phyloP scores from a whole-genome alignment of 92 coral and sea anemone genomes.

The Actinernus sp. region DNA sequence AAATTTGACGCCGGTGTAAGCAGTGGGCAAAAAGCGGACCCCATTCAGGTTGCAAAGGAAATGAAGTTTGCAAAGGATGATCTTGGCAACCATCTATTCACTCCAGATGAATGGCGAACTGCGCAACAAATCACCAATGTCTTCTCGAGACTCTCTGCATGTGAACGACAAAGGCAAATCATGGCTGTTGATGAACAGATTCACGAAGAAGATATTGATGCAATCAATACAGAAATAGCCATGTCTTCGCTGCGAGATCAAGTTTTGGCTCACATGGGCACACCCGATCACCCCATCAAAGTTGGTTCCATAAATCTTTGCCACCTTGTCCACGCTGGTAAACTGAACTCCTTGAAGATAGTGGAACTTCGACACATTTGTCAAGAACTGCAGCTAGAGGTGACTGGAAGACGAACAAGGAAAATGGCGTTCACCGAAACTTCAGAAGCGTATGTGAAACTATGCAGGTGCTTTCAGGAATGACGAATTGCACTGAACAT shows the following conservation, averaged over 20 bases:
- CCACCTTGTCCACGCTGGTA: constrained; percentile 16
- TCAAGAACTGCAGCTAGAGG: constrained; percentile 15
- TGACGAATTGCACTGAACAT: too few relatives aligned
- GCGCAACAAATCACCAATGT: constrained; percentile 49
- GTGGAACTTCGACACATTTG: constrained; percentile 27
- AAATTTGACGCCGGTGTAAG: constrained; percentile 36
- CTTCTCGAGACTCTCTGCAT: constrained; percentile 52
- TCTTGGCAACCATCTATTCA: too few relatives aligned
- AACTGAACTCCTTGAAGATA: constrained; percentile 34
- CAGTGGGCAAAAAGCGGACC: constrained; percentile 40
- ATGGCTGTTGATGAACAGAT: constrained; percentile 20
- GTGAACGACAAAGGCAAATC: constrained; percentile 23
- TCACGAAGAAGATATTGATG: constrained; percentile 43
- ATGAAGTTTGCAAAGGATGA: too few relatives aligned
- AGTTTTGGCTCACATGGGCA: constrained; percentile 36
- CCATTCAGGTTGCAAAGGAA: constrained; percentile 30
- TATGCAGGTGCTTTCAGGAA: too few relatives aligned
- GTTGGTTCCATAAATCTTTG: constrained; percentile 29
- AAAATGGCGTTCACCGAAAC: constrained; percentile 42
- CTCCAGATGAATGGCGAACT: constrained; percentile 52
- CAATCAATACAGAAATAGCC: constrained; percentile 41
- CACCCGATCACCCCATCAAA: constrained; percentile 32
- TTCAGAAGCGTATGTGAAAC: too few relatives aligned
- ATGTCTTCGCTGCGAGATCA: constrained; percentile 30
- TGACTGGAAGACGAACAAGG: constrained; percentile 20